Evolutionary conservation across 2,113 vertebrate species (phyloP), one percentile per base, ranked within the genome.

Genomic region (Xyliphius kryptos): DNA sequence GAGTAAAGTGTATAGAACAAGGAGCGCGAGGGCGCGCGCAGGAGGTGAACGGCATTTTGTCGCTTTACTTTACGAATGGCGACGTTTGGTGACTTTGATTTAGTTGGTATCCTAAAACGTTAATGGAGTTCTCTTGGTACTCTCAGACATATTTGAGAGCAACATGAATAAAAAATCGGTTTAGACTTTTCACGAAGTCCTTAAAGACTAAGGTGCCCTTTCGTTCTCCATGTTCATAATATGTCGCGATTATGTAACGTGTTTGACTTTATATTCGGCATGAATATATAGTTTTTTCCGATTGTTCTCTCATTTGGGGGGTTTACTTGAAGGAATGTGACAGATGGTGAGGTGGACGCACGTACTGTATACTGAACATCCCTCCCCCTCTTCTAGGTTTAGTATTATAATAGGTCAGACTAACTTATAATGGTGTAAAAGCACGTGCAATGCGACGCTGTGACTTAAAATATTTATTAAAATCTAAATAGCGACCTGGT

Each of bases 271-370:
- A n/a, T n/a, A n/a, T n/a, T n/a, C n/a, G n/a, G n/a, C n/a, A n/a
- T n/a, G n/a, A n/a, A n/a, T n/a, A n/a, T n/a, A n/a, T n/a, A n/a
- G n/a, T n/a, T n/a, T n/a, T n/a, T n/a, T n/a, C n/a, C n/a, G n/a
- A n/a, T n/a, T n/a, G 61, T 21, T 37, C 74, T 67, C 55, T 49
- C 71, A 70, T 9, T 17, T 74, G n/a, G n/a, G n/a, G n/a, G n/a
- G n/a, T 71, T 64, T 73, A 69, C 65, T 64, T 63, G 72, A 67
- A 61, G 76, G 68, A 61, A 50, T 78, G n/a, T 68, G 50, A 70
- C 82, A 80, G 82, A 86, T 84, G 83, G 75, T 57, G 68, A 32
- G 43, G 66, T 55, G 68, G 52, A 26, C n/a, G n/a, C n/a, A n/a
- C n/a, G n/a, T n/a, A n/a, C n/a, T n/a, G n/a, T n/a, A n/a, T n/a